Percentiles rank a stretch among this genome's conserved stretches.
Evolutionary conservation across 2,888 invertebrate genomes (phyloP).

Genomic region (Pseudanteris insignis): DNA sequence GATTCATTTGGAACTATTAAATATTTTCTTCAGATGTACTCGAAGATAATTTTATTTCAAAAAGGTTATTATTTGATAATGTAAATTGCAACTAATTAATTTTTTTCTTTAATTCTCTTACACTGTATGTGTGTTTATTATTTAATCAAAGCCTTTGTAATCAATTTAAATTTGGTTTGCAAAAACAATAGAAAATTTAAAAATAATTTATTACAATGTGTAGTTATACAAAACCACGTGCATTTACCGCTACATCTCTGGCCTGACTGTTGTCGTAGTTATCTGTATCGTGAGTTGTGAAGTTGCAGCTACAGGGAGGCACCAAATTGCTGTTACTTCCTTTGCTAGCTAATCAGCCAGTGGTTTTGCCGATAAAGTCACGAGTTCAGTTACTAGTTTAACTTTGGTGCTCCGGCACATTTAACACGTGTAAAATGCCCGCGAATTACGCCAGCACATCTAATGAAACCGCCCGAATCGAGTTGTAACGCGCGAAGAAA

Average conservation of each 20-base stretch:
- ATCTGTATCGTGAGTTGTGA: conserved; percentile 53
- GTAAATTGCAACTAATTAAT: too few relatives aligned
- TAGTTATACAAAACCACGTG: conserved; percentile 56
- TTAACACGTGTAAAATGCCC: conserved; percentile 29
- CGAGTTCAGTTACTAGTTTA: conserved; percentile 32
- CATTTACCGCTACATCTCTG: conserved; percentile 56
- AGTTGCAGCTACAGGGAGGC: conserved; percentile 54
- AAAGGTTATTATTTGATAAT: too few relatives aligned
- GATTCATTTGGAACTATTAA: too few relatives aligned
- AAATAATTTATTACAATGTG: too few relatives aligned
- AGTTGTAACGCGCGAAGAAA: conserved; percentile 5
- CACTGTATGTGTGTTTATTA: too few relatives aligned
- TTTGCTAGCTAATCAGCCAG: conserved; percentile 62
- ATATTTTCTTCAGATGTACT: too few relatives aligned
- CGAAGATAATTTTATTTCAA: too few relatives aligned
- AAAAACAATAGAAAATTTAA: too few relatives aligned
- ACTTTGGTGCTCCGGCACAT: conserved; percentile 8
- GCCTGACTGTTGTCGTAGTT: too few relatives aligned
- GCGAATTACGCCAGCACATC: conserved; percentile 21
- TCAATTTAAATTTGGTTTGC: too few relatives aligned
- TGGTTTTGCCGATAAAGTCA: conserved; percentile 51
- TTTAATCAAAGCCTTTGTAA: too few relatives aligned
- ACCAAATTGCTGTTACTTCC: conserved; percentile 63
- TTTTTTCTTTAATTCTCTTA: too few relatives aligned
- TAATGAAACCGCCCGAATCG: conserved; percentile 2